Percentiles rank a stretch among this genome's conserved stretches.
Conservation (phyloP, 2,888 invertebrate species). For the Erynnis tages region DNA sequence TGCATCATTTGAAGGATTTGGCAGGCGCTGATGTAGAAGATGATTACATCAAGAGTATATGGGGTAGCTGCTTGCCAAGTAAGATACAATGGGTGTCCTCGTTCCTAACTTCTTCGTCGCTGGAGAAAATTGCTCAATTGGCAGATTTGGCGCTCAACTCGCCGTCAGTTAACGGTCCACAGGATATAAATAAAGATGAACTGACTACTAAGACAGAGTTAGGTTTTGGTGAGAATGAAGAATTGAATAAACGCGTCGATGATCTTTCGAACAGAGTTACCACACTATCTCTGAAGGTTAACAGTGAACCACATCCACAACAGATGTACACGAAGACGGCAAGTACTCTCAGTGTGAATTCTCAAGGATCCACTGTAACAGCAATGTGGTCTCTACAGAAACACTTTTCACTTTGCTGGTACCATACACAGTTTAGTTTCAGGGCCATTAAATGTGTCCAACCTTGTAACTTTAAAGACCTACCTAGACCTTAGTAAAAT, state of each 20-base stretch:
- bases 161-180: not conserved
- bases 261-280: not conserved
- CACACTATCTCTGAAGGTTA: not conserved
- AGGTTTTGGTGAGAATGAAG: not conserved
- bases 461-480: slow-evolving; percentile 3
- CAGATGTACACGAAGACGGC: not conserved
- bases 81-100: slow-evolving; percentile 3
- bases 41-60: not conserved
- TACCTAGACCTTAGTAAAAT: no score
- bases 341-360: not conserved
- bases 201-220: no score
- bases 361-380: no score
- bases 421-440: slow-evolving; percentile 4
- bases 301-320: not conserved
- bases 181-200: no score
- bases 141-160: slow-evolving; percentile 14
- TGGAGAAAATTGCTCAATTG: slow-evolving; percentile 4
- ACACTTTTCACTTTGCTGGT: not conserved
- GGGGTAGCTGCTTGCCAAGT: slow-evolving; percentile 1
- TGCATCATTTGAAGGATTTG: slow-evolving; percentile 1
- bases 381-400: not conserved
- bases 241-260: not conserved
- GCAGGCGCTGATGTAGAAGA: not conserved
- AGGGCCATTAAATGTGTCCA: not conserved
- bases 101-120: not conserved